These are phyloP conservation scores for Dinocampus coccinellae DNA, from an alignment of 2,888 invertebrate genomes.

Conservation along the genomic window DNA sequence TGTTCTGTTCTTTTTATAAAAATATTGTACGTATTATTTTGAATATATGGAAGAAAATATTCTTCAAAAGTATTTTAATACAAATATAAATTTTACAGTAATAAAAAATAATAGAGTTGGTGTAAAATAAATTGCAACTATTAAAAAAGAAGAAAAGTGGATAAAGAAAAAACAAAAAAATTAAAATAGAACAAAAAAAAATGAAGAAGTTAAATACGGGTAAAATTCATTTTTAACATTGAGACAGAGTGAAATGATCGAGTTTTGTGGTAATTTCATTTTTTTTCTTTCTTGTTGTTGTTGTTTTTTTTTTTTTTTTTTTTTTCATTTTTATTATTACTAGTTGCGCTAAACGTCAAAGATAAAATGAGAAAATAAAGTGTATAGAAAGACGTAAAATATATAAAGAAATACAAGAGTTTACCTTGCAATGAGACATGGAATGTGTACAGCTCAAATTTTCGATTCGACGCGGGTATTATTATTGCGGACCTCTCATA, in stretches of 20 bases:
- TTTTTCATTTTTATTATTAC: neutral
- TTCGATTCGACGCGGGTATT: constrained; percentile 64
- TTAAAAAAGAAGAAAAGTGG: neutral
- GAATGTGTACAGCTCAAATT: constrained; percentile 48
- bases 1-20: no score
- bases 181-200: no score
- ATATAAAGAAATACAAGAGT: constrained; percentile 18
- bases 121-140: neutral
- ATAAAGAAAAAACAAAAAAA: no score
- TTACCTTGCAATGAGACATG: constrained; percentile 18
- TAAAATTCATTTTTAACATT: neutral
- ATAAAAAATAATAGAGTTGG: neutral
- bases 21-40: neutral
- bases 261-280: neutral
- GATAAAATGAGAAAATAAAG: neutral
- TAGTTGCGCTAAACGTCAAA: neutral
- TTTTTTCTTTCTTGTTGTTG: neutral
- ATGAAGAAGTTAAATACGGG: neutral
- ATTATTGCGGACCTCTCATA: constrained; percentile 43
- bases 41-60: neutral
- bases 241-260: neutral
- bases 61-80: neutral
- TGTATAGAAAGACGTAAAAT: constrained; percentile 26
- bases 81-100: neutral
- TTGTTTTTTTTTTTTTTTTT: neutral